These are phyloP conservation scores for Stenodera caucasica DNA, from an alignment of 2,888 invertebrate genomes.

Conservation along the genomic window DNA sequence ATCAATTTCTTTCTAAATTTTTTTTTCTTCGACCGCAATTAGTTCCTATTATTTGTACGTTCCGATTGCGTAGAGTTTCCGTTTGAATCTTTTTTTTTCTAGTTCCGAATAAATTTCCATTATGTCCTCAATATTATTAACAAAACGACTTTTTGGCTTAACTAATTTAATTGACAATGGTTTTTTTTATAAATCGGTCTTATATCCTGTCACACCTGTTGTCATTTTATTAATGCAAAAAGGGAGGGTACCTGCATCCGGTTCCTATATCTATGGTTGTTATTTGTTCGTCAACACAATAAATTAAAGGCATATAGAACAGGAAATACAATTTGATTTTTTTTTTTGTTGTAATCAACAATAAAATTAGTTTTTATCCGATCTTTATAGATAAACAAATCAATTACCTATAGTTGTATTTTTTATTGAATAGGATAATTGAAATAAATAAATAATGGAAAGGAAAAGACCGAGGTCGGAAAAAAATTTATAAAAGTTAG, in stretches of 20 bases:
- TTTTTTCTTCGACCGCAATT: too few species aligned
- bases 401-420: too few species aligned
- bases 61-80: too few species aligned
- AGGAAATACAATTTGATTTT: conserved; percentile 24
- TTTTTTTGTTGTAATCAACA: conserved; percentile 19
- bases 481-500: not conserved
- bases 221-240: conserved; percentile 29
- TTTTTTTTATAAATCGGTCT: conserved; percentile 19
- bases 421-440: not conserved
- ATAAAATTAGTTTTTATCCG: not conserved
- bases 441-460: not conserved
- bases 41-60: too few species aligned
- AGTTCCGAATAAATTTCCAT: too few species aligned
- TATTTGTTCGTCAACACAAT: conserved; percentile 4
- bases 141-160: not conserved
- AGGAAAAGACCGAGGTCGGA: not conserved
- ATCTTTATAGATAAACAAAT: too few species aligned
- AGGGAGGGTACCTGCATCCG: conserved; percentile 34
- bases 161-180: not conserved
- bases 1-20: too few species aligned
- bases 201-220: conserved; percentile 32
- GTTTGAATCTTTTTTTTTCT: not conserved
- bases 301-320: not conserved
- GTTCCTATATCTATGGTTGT: conserved; percentile 23
- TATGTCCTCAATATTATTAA: conserved; percentile 6